Percentiles rank a stretch among this genome's conserved stretches.
Conservation (phyloP, 2,113 vertebrate species). For the Isurus oxyrinchus region DNA sequence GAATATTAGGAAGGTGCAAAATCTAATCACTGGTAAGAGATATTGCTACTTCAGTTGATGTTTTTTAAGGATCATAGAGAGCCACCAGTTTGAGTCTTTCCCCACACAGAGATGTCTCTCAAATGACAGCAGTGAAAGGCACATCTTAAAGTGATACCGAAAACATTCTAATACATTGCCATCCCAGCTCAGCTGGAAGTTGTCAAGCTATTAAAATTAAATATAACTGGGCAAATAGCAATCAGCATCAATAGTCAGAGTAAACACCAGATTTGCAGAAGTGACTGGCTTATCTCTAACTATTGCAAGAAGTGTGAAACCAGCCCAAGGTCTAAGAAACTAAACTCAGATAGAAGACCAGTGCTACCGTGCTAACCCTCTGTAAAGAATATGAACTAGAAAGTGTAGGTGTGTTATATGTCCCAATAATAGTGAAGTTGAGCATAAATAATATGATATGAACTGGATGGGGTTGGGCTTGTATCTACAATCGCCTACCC, state of each 20-base stretch:
- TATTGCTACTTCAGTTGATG: not conserved
- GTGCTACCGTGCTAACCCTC: not conserved
- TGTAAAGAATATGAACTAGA: not conserved
- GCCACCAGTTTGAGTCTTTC: not conserved
- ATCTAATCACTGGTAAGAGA: not conserved
- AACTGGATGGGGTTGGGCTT: too few species aligned
- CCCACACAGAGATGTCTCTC: not conserved
- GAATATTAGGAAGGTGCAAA: not conserved
- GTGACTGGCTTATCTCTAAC: not conserved
- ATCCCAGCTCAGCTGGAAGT: not conserved
- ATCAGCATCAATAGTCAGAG: not conserved
- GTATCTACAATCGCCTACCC: too few species aligned
- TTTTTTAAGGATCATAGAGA: not conserved
- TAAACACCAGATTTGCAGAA: not conserved
- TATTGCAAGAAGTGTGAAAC: not conserved
- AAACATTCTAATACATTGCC: not conserved
- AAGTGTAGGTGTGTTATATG: not conserved
- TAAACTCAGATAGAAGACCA: not conserved
- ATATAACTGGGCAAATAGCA: not conserved
- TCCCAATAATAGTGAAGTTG: too few species aligned
- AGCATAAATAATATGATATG: too few species aligned
- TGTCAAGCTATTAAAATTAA: not conserved
- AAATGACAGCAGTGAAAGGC: not conserved
- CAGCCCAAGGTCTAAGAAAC: not conserved
- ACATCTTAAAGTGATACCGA: not conserved